Evolutionary conservation across 1,140 invertebrate species (phyloP), one percentile per base, ranked within the genome.

Genomic region (Dreissena rostriformis): DNA sequence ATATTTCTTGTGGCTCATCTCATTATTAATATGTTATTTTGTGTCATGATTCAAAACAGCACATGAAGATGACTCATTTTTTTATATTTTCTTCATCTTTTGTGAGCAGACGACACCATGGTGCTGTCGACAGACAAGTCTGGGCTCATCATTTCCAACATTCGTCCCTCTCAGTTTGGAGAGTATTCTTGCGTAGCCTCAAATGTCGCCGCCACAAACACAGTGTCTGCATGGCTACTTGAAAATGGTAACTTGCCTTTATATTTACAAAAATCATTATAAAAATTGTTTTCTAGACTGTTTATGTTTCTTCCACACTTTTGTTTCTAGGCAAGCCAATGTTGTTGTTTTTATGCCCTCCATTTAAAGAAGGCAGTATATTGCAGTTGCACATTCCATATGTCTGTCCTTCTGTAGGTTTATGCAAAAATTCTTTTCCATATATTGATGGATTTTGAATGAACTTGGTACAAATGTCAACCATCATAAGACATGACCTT

Each of bases 171-270:
- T 4, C 80, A 82, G 51, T 82, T 53, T 68, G 80, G 80, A 0
- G 53, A 82, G 52, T 82, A 82, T 52, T 53, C 71, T 1, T 82
- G 80, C 24, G 24, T 65, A 17, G 72, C 80, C 6, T 55, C 80
- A 29, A 82, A 82, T 57, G 67, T 82, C 14, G 80, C 61, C 26
- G 80, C 57, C n/a, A 75, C 80, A n/a, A 57, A 26, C 29, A 52
- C 71, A 19, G 72, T 53, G n/a, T 82, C 80, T 29, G 72, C 72
- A n/a, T 82, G 80, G 80, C 14, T 82, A 4, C 49, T 39, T 0
- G n/a, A 63, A 10, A 52, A 65, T 55, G 80, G 80, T 82, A 68
- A 39, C 39, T 39, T 39, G 39, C 39, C 8, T 8, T 39, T n/a
- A n/a, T n/a, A n/a, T n/a, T n/a, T n/a, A n/a, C 39, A 39, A 39